Percentiles rank a stretch among this genome's conserved stretches.
Evolutionary conservation across 2,113 vertebrate genomes (phyloP).

Genomic region (Murina feae): DNA sequence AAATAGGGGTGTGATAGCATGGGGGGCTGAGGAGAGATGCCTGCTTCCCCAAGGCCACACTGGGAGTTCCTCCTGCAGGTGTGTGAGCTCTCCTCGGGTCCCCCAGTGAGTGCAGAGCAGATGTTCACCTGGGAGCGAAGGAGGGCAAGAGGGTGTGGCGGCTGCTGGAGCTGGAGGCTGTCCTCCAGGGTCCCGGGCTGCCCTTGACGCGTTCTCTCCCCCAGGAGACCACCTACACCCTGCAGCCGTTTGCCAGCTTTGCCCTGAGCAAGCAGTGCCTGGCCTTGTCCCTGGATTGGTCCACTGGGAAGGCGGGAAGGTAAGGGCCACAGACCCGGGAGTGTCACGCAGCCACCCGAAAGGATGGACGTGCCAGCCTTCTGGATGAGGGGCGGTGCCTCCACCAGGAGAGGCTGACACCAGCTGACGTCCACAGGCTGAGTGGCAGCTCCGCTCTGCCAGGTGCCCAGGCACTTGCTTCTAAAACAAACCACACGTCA

Average conservation of each 20-base stretch:
- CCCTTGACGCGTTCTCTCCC: constrained; percentile 43
- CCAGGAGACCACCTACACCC: constrained; percentile 82
- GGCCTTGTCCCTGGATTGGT: constrained; percentile 95
- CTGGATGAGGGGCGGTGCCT: background rate
- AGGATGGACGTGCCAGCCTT: no score
- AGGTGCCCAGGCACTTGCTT: background rate
- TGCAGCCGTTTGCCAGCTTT: constrained; percentile 80
- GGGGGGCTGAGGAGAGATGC: background rate
- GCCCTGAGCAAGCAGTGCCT: constrained; percentile 83
- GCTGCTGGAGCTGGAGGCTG: background rate
- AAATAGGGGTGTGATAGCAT: accelerated
- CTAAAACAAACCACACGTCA: accelerated
- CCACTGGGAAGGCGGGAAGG: constrained; percentile 87
- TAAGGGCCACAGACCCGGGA: constrained; percentile 33
- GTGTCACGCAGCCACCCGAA: background rate
- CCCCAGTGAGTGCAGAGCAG: background rate
- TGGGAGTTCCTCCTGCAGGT: background rate
- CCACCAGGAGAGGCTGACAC: background rate
- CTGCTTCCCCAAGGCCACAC: accelerated
- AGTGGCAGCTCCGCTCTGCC: background rate
- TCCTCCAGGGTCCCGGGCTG: accelerated
- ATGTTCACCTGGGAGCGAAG: background rate
- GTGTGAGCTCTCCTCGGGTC: background rate
- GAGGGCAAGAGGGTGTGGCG: background rate
- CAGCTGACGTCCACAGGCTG: background rate